A percentile compares a stretch with the other conserved stretches of the same genome.
phyloP scores from a whole-genome alignment of 2,888 invertebrate genomes.

The Auanema sp. region DNA sequence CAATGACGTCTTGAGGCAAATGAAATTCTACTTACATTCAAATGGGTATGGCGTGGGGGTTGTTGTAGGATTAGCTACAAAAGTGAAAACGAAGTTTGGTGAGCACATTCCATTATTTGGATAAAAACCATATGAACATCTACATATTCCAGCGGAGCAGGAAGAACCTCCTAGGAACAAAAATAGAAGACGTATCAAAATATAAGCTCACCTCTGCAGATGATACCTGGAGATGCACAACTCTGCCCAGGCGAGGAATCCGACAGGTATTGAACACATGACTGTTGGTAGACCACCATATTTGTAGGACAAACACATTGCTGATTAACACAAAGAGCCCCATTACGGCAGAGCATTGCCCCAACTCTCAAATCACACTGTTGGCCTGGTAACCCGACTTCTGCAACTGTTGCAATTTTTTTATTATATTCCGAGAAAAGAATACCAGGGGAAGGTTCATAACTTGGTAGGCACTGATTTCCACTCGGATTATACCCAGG shows the following conservation, averaged over 20 bases:
- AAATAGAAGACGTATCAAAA: background rate
- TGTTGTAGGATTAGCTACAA: constrained; percentile 18
- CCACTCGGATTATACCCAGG: constrained; percentile 10
- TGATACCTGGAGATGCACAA: constrained; percentile 33
- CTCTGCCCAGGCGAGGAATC: constrained; percentile 47
- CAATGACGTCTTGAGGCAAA: background rate
- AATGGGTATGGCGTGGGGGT: background rate
- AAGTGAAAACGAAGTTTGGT: constrained; percentile 25
- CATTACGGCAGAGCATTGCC: constrained; percentile 38
- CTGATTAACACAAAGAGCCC: constrained; percentile 39
- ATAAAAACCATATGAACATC: constrained; percentile 27
- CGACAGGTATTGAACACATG: constrained; percentile 34
- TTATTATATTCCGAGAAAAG: background rate
- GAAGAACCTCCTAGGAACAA: constrained; percentile 28
- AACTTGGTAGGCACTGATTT: constrained; percentile 3
- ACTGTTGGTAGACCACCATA: constrained; percentile 27
- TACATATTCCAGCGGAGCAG: constrained; percentile 30
- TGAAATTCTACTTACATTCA: constrained; percentile 7
- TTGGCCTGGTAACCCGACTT: constrained; percentile 37
- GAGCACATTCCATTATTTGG: constrained; percentile 21
- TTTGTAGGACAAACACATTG: constrained; percentile 45
- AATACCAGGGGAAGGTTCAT: constrained; percentile 5
- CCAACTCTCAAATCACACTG: constrained; percentile 39
- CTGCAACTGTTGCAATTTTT: constrained; percentile 21
- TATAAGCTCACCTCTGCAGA: constrained; percentile 27